Base-by-base conservation (phyloP, 2,797 vertebrate species). In the Myripristis jacobus region DNA sequence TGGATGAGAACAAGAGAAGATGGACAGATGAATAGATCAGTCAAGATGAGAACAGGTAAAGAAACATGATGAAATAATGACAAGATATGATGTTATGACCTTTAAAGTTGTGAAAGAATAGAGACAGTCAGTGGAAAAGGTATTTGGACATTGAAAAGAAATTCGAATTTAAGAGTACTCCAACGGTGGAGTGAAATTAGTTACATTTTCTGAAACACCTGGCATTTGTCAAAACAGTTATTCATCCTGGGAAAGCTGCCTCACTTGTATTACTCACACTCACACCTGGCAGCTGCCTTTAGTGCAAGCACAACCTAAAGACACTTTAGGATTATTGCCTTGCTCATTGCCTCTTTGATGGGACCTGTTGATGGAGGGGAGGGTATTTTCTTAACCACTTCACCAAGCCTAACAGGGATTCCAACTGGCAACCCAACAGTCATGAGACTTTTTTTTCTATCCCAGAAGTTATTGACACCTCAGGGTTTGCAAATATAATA, bases 61-160 rank as follows among this genome's bases (percentile, higher is more conserved):
- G 21, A 18, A 52, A 4, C 75, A 27, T 65, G 46, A 81, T 72
- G 61, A 71, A 43, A 75, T 73, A 3, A 34, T 51, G 58, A 34
- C 6, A 59, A n/a, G 65, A n/a, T 66, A 57, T 57, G 15, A 57
- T 62, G 29, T n/a, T 41, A 62, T 63, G 64, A 65, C 31, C n/a
- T 44, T 77, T 6, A 46, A 60, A 54, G 66, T 54, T 54, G 31
- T 52, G 12, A 44, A 50, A 63, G 34, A 53, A 69, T 52, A 41
- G 1, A 50, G 6, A 10, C n/a, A 6, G 50, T 52, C 50, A 16
- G 34, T 3, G 10, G 24, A 48, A 51, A 52, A 19, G 13, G 38
- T 13, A 3, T 0, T 51, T 21, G 19, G 9, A 43, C 10, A 21
- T 9, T 46, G 12, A 18, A 19, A 29, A 43, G 1, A 61, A 46